These are phyloP conservation scores for Edolisoma coerulescens DNA, from an alignment of 2,113 vertebrate genomes.

Conservation along the genomic window DNA sequence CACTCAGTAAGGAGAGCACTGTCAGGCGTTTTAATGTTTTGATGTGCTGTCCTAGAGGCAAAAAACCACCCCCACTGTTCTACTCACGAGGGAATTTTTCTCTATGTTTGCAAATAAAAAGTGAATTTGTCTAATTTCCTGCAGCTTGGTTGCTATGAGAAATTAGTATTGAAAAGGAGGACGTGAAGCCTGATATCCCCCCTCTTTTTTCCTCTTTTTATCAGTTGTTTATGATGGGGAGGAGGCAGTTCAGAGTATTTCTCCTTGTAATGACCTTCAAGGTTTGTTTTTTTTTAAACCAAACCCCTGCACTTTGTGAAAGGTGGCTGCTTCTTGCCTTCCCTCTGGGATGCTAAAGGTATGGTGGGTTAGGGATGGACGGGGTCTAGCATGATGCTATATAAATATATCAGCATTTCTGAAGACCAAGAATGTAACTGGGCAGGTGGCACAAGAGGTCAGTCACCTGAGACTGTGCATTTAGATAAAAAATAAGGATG, in stretches of 20 bases:
- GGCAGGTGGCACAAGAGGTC: not conserved
- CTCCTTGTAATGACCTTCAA: not conserved
- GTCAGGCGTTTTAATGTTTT: not conserved
- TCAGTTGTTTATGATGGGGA: not conserved
- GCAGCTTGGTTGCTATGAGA: not conserved
- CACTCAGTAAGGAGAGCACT: not conserved
- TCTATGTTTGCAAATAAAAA: not conserved
- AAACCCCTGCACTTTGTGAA: not conserved
- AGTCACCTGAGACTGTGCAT: no score
- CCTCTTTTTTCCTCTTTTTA: not conserved
- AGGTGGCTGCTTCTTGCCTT: not conserved
- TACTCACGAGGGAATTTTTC: not conserved
- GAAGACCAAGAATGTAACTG: not conserved
- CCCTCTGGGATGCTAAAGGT: not conserved
- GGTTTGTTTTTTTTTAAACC: not conserved
- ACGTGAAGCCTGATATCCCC: fast-evolving
- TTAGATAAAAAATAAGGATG: not conserved
- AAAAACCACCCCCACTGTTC: not conserved
- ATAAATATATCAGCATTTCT: not conserved
- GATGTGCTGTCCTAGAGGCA: not conserved
- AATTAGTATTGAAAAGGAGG: not conserved
- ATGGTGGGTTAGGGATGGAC: not conserved
- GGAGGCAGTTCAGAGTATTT: not conserved
- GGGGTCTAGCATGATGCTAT: not conserved
- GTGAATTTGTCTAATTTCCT: not conserved